Evolutionary conservation across 2,113 vertebrate genomes (phyloP).

Genomic region (Onychostoma macrolepis): DNA sequence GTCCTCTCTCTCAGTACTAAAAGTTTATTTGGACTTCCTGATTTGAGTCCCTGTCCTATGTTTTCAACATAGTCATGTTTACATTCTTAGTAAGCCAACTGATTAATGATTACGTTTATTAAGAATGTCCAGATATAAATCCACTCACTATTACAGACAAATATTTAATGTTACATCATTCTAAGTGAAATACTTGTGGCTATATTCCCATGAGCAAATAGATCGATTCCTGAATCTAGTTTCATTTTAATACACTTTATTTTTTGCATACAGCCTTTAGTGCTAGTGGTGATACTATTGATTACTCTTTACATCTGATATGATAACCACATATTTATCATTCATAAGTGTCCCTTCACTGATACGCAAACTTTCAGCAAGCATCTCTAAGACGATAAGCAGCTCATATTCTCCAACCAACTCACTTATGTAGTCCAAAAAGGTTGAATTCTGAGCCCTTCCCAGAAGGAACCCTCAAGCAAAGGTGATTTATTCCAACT

Average conservation of each 20-base stretch:
- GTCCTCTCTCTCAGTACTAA: no score
- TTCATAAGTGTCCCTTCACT: slow-evolving; percentile 58
- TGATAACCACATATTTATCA: slow-evolving; percentile 68
- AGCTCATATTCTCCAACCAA: not conserved
- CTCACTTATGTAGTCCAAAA: not conserved
- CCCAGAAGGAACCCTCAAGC: not conserved
- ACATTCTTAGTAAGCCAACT: not conserved
- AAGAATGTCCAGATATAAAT: not conserved
- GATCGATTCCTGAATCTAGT: slow-evolving; percentile 26
- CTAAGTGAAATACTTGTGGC: not conserved
- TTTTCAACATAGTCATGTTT: not conserved
- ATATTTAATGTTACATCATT: not conserved
- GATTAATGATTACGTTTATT: not conserved
- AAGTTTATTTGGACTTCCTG: not conserved
- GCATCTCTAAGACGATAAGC: slow-evolving; percentile 10
- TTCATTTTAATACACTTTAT: slow-evolving; percentile 44
- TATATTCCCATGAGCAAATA: not conserved
- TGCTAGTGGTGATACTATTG: slow-evolving; percentile 39
- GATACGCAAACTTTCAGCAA: slow-evolving; percentile 33
- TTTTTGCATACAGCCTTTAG: slow-evolving; percentile 40
- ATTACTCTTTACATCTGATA: slow-evolving; percentile 60
- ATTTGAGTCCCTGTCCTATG: no score
- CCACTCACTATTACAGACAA: not conserved
- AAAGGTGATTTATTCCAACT: not conserved
- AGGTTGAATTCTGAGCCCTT: not conserved